phyloP scores from a whole-genome alignment of 1,140 invertebrate genomes.

The Coelopa frigida region DNA sequence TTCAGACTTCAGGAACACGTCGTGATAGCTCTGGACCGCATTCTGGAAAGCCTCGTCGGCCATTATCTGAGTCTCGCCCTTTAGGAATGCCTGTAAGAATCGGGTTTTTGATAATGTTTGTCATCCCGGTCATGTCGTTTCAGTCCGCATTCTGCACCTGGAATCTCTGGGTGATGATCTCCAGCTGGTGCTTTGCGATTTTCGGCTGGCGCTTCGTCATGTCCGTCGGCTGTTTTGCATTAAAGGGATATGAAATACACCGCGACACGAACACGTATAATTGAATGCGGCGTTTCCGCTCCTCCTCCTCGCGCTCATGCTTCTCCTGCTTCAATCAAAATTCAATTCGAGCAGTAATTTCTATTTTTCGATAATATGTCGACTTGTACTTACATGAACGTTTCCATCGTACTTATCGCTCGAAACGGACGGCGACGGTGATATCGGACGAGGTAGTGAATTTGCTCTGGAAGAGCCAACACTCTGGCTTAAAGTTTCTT shows the following conservation, averaged over 20 bases:
- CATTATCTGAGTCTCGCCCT: slow-evolving; percentile 95
- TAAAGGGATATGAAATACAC: slow-evolving; percentile 98
- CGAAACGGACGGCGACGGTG: slow-evolving; percentile 72
- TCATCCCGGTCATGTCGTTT: no score
- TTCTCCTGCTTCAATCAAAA: no score
- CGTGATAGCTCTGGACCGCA: slow-evolving; percentile 94
- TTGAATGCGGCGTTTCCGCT: slow-evolving; percentile 86
- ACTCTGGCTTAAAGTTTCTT: slow-evolving; percentile 55
- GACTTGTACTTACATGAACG: slow-evolving; percentile 23
- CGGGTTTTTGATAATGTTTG: no score
- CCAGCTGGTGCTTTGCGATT: slow-evolving; percentile 92
- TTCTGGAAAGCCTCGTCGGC: slow-evolving; percentile 99
- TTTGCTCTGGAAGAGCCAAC: slow-evolving; percentile 49
- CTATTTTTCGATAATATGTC: neutral
- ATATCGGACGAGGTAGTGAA: slow-evolving; percentile 67
- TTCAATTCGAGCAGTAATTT: neutral
- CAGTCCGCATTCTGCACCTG: no score
- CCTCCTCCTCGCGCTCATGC: slow-evolving; percentile 85
- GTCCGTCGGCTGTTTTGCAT: slow-evolving; percentile 97
- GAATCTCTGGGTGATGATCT: slow-evolving; percentile 91
- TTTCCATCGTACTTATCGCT: slow-evolving; percentile 65
- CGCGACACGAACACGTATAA: slow-evolving; percentile 97
- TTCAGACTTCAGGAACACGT: slow-evolving; percentile 96
- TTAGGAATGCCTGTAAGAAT: slow-evolving; percentile 66
- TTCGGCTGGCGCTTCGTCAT: slow-evolving; percentile 90